A percentile compares a stretch with the other conserved stretches of the same genome.
Conservation (phyloP, 2,888 invertebrate genomes). For the Phengaris arion region DNA sequence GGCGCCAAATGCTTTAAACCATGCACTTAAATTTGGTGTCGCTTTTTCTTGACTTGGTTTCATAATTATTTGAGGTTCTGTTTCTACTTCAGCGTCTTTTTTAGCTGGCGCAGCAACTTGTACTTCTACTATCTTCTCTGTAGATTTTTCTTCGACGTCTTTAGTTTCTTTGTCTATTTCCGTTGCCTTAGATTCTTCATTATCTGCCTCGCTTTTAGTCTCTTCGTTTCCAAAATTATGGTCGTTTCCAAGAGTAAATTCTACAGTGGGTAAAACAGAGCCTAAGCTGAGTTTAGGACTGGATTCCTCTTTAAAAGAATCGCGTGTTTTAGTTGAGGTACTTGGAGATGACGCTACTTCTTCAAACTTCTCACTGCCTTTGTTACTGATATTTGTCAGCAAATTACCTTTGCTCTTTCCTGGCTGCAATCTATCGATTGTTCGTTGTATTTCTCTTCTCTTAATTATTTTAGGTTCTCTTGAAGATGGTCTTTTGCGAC, state of each 20-base stretch:
- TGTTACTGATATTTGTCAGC: slow-evolving; percentile 82
- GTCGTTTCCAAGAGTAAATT: slow-evolving; percentile 82
- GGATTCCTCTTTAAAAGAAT: slow-evolving; percentile 81
- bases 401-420: slow-evolving; percentile 94
- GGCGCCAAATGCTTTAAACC: slow-evolving; percentile 95
- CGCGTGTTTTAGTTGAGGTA: slow-evolving; percentile 78
- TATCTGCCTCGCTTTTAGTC: slow-evolving; percentile 41
- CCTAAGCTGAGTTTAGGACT: slow-evolving; percentile 91
- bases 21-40: slow-evolving; percentile 92
- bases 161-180: slow-evolving; percentile 37
- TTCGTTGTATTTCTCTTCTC: slow-evolving; percentile 87
- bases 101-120: slow-evolving; percentile 50
- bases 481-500: slow-evolving; percentile 71
- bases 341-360: slow-evolving; percentile 76
- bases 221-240: slow-evolving; percentile 79
- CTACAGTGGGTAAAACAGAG: slow-evolving; percentile 87
- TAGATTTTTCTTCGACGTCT: slow-evolving; percentile 41
- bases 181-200: slow-evolving; percentile 45
- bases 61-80: slow-evolving; percentile 55
- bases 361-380: slow-evolving; percentile 76
- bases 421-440: slow-evolving; percentile 90
- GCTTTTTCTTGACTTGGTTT: slow-evolving; percentile 82
- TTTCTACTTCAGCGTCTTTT: slow-evolving; percentile 68
- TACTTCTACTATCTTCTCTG: slow-evolving; percentile 42
- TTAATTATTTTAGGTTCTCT: slow-evolving; percentile 67